Conservation (phyloP, 2,888 invertebrate genomes). For the Cylindroiulus punctatus region DNA sequence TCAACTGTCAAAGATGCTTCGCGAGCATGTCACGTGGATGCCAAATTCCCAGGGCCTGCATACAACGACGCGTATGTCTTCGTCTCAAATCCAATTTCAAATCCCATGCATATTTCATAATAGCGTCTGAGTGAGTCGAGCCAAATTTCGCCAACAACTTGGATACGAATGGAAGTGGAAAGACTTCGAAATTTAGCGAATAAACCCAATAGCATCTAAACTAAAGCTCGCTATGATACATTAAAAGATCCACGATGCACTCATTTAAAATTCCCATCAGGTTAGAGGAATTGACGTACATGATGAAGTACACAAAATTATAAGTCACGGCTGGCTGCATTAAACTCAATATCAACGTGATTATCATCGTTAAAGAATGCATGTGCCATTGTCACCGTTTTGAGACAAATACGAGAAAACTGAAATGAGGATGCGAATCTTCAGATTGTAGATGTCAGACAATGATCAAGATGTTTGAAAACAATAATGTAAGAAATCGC, state of each 20-base stretch:
- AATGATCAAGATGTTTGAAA: too few species aligned
- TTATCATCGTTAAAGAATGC: too few species aligned
- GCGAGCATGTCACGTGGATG: neutral
- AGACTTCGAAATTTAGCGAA: neutral
- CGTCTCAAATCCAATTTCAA: conserved; percentile 35
- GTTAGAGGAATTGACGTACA: neutral
- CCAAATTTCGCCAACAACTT: neutral
- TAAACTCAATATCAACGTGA: neutral
- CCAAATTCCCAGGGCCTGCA: neutral
- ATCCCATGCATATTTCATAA: conserved; percentile 35
- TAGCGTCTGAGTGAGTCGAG: neutral
- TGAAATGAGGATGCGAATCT: too few species aligned
- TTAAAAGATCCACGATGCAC: neutral
- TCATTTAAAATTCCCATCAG: conserved; percentile 1
- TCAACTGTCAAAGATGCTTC: conserved; percentile 18
- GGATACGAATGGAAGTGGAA: neutral
- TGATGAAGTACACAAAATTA: neutral
- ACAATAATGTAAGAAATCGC: too few species aligned
- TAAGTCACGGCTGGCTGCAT: neutral
- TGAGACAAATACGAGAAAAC: too few species aligned
- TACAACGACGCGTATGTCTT: conserved; percentile 1
- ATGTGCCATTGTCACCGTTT: too few species aligned
- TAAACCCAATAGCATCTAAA: neutral
- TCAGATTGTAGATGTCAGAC: too few species aligned
- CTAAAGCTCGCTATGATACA: neutral